Conservation (phyloP, 30 jellyfish, hydroid and myxozoan species). For the Pseudorhiza aurosa region DNA sequence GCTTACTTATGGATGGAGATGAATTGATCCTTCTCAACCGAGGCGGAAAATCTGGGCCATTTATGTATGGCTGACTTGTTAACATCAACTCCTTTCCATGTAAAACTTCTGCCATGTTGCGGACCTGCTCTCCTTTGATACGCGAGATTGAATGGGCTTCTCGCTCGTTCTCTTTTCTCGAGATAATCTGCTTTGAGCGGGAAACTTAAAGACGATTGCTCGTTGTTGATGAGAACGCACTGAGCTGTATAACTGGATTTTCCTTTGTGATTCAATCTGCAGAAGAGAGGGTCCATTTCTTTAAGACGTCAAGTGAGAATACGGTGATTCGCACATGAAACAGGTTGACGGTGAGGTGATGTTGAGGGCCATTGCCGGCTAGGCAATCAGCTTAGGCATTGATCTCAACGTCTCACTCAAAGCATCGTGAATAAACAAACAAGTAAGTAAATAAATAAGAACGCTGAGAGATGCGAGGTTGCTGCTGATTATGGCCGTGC, state of each 20-base stretch:
- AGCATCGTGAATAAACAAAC: not conserved
- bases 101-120: constrained; percentile 34
- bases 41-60: constrained; percentile 1
- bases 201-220: constrained; percentile 22
- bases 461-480: too few species aligned
- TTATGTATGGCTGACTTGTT: not conserved
- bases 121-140: not conserved
- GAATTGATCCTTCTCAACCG: constrained; percentile 15
- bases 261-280: constrained; percentile 7
- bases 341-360: not conserved
- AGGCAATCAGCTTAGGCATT: not conserved
- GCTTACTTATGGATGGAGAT: constrained; percentile 54
- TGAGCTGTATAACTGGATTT: constrained; percentile 34
- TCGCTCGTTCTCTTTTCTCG: not conserved
- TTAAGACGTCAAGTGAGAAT: not conserved
- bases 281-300: not conserved
- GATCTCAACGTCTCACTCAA: not conserved
- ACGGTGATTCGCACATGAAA: not conserved
- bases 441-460: not conserved
- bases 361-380: not conserved
- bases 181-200: constrained; percentile 24
- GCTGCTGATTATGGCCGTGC: not conserved
- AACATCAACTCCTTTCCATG: not conserved
- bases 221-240: constrained; percentile 14
- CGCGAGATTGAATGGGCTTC: not conserved